Evolutionary conservation across 2,888 invertebrate genomes (phyloP).

Genomic region (Shargacucullia verbasci): DNA sequence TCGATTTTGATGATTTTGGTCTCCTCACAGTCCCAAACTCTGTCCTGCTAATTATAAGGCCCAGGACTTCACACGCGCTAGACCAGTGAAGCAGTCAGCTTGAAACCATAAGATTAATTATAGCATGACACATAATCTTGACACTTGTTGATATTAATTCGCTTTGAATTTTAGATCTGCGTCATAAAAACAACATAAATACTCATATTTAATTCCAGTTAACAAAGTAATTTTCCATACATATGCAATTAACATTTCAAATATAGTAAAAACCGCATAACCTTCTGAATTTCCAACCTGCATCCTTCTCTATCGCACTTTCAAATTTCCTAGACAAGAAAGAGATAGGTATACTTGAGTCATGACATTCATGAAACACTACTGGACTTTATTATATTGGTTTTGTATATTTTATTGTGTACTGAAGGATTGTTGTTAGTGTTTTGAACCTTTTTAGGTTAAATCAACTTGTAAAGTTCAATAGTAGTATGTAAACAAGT

Average conservation of each 20-base stretch:
- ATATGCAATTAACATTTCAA: constrained; percentile 1
- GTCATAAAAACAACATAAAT: background rate
- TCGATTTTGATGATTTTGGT: too few relatives aligned
- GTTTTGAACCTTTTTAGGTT: constrained; percentile 32
- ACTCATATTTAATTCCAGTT: constrained; percentile 2
- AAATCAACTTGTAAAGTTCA: constrained; percentile 16
- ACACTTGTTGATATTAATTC: too few relatives aligned
- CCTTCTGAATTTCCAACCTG: constrained; percentile 37
- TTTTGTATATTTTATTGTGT: constrained; percentile 17
- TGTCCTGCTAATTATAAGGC: too few relatives aligned
- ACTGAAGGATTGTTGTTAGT: constrained; percentile 10
- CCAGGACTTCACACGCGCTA: too few relatives aligned
- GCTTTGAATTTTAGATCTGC: too few relatives aligned
- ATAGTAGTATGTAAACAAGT: background rate
- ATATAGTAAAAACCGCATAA: constrained; percentile 36
- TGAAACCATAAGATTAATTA: too few relatives aligned
- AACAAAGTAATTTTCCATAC: constrained; percentile 5
- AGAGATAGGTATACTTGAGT: constrained; percentile 15
- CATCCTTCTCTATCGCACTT: background rate
- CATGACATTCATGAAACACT: constrained; percentile 7
- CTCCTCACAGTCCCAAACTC: too few relatives aligned
- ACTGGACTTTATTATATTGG: background rate
- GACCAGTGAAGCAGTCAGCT: too few relatives aligned
- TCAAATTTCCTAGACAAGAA: background rate
- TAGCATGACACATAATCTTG: too few relatives aligned